Conservation (phyloP, 2,888 invertebrate genomes). For the Scelioninae gen. 2 region DNA sequence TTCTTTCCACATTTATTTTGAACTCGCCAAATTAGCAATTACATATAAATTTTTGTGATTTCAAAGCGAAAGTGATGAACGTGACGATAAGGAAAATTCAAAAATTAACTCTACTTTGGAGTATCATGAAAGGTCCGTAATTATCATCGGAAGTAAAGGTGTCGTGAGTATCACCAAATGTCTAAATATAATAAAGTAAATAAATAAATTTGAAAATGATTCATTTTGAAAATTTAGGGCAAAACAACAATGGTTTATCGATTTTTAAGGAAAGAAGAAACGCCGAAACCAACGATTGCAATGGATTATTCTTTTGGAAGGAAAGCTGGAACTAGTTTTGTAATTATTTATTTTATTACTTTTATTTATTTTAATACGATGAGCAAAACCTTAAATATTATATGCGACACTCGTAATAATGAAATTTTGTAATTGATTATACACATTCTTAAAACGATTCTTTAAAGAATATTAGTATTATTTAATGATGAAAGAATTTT, state of each 20-base stretch:
- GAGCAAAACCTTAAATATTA: too few relatives aligned
- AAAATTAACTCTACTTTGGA: conserved; percentile 58
- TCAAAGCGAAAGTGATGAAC: conserved; percentile 32
- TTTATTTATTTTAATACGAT: conserved; percentile 4
- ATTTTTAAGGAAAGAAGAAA: conserved; percentile 87
- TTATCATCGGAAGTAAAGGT: conserved; percentile 82
- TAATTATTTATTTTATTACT: conserved; percentile 65
- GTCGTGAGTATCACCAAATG: conserved; percentile 82
- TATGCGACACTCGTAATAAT: too few relatives aligned
- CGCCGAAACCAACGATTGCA: conserved; percentile 86
- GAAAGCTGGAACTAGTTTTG: conserved; percentile 80
- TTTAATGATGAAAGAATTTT: too few relatives aligned
- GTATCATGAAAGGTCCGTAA: conserved; percentile 77
- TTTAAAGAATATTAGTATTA: too few relatives aligned
- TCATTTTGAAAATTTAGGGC: conserved; percentile 77
- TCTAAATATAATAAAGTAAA: too few relatives aligned
- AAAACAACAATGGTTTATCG: conserved; percentile 87
- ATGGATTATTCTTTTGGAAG: conserved; percentile 92
- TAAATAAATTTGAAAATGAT: neutral
- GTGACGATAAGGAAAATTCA: conserved; percentile 19
- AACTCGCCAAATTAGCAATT: too few relatives aligned
- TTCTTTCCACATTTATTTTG: too few relatives aligned
- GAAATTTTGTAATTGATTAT: too few relatives aligned
- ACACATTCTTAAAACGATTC: too few relatives aligned
- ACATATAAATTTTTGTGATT: too few relatives aligned